phyloP scores from a whole-genome alignment of 2,113 vertebrate species.

The Heterochromis multidens region DNA sequence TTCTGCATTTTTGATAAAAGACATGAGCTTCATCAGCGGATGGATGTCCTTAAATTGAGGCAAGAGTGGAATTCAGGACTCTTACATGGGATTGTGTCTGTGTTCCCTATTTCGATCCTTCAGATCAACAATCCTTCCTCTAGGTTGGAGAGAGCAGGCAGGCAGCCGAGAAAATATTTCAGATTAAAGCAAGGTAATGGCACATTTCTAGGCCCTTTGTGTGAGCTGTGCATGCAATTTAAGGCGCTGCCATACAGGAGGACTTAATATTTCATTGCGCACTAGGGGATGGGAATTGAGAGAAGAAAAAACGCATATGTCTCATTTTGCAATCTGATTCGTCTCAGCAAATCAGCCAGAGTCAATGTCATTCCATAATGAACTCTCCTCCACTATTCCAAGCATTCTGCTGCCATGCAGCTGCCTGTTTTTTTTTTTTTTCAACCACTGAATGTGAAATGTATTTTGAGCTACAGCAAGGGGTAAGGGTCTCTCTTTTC shows the following conservation, averaged over 20 bases:
- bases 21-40: neutral
- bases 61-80: conserved; percentile 23
- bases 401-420: conserved; percentile 24
- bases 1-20: neutral
- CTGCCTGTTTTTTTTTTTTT: conserved; percentile 22
- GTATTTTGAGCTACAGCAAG: conserved; percentile 23
- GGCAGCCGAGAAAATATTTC: conserved; percentile 56
- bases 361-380: conserved; percentile 73
- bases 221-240: conserved; percentile 65
- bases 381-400: conserved; percentile 49
- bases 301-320: conserved; percentile 43
- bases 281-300: conserved; percentile 46
- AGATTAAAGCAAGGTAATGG: conserved; percentile 76
- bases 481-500: neutral
- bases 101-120: conserved; percentile 41
- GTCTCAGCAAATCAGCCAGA: conserved; percentile 72
- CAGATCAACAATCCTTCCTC: conserved; percentile 65
- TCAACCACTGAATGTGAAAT: conserved; percentile 21
- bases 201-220: conserved; percentile 69
- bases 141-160: conserved; percentile 43
- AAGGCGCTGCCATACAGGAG: conserved; percentile 56
- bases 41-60: conserved; percentile 44
- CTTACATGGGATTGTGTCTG: conserved; percentile 42
- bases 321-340: conserved; percentile 75
- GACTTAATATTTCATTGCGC: conserved; percentile 74